phyloP scores from a whole-genome alignment of 2,888 invertebrate genomes.

The Thera obeliscata region DNA sequence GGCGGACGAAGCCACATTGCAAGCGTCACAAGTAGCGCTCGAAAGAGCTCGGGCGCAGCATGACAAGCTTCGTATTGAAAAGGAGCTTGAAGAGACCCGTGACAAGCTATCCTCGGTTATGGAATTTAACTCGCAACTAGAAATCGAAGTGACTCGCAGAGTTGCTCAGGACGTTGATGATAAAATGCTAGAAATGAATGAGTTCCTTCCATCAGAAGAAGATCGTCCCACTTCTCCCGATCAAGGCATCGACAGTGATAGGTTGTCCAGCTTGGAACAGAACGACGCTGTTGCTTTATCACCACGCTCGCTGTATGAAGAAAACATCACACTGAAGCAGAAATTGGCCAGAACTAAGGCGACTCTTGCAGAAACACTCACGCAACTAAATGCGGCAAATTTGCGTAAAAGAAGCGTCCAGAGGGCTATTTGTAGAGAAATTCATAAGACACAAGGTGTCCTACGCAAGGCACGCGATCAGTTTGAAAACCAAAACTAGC shows the following conservation, averaged over 20 bases:
- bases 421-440: constrained; percentile 92
- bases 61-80: constrained; percentile 87
- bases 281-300: constrained; percentile 76
- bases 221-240: constrained; percentile 89
- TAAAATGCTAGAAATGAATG: constrained; percentile 62
- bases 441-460: constrained; percentile 91
- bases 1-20: constrained; percentile 89
- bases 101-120: constrained; percentile 69
- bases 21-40: constrained; percentile 89
- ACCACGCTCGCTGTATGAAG: constrained; percentile 79
- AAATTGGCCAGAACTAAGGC: constrained; percentile 89
- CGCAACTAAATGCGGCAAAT: constrained; percentile 90
- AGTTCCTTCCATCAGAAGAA: constrained; percentile 65
- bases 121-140: constrained; percentile 67
- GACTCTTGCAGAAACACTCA: constrained; percentile 90
- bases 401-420: constrained; percentile 92
- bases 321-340: constrained; percentile 89
- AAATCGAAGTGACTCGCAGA: constrained; percentile 77
- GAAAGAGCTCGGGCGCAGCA: constrained; percentile 90
- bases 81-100: constrained; percentile 84
- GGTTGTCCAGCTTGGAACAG: constrained; percentile 86
- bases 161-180: constrained; percentile 61
- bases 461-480: constrained; percentile 90
- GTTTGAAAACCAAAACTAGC: constrained; percentile 80
- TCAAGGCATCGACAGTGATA: constrained; percentile 95